Base-by-base conservation (phyloP, 2,797 vertebrate species). In the Harpagifer antarcticus region DNA sequence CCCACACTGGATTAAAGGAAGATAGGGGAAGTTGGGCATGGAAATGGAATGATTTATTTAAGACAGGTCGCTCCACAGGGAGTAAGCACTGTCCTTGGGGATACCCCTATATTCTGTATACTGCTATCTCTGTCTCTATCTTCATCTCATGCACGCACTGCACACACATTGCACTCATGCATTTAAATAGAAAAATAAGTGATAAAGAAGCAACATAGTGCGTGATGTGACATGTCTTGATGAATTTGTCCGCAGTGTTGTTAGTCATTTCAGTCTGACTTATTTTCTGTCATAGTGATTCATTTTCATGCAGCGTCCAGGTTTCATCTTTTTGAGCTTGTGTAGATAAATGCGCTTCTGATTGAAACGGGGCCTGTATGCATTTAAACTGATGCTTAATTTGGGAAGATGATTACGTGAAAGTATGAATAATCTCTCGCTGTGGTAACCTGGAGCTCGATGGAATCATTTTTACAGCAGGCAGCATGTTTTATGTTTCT, bases 41-140 rank as follows among this genome's bases (percentile, higher is more conserved):
- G 88, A 91, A 92, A 91, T 89, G 86, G 76, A 92, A 91, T 92
- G 88, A 90, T 93, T 93, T 94, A 93, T 93, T 93, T 91, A 91
- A 92, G 91, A 92, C 93, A 93, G 91, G 91, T 93, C 82, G 72
- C 82, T 91, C 83, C 87, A 79, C 75, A 66, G 79, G 88, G 86
- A 91, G 84, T 86, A 74, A 89, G 85, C 74, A 67, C 62, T 63
- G 71, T 91, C 92, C 90, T 81, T 8, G 76, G 88, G 92, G 88
- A 93, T 71, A 83, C 86, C 84, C 88, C 27, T 81, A 56, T 83
- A 87, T 91, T 90, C 76, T 83, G 54, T 83, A 74, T 79, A 79
- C 70, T 60, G 69, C 72, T 81, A 62, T 78, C 31, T 71, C 60
- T 75, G 66, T 60, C 63, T 67, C 15, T 54, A 54, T 45, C 14